Percentiles rank a stretch among this genome's conserved stretches.
Conservation (phyloP, 2,888 invertebrate genomes). For the Phoenoteleia sp. region DNA sequence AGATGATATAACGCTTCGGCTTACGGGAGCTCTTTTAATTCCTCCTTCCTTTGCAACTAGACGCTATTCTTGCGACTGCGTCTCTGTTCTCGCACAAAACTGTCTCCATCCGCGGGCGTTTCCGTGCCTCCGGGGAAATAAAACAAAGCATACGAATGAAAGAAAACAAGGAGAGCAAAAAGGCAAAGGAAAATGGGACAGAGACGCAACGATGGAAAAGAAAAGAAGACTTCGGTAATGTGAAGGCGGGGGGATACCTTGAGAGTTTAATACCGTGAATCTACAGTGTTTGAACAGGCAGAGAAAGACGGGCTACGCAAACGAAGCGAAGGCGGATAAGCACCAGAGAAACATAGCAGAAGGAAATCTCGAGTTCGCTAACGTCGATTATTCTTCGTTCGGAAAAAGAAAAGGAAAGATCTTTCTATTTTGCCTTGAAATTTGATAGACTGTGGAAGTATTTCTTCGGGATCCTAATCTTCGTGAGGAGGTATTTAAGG, state of each 20-base stretch:
- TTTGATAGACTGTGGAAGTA: constrained; percentile 53
- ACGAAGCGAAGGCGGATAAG: constrained; percentile 59
- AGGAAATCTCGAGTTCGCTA: constrained; percentile 57
- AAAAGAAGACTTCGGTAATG: constrained; percentile 45
- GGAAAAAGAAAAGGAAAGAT: constrained; percentile 43
- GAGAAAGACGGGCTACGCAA: constrained; percentile 67
- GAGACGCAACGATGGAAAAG: constrained; percentile 25
- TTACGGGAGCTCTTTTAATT: too few species aligned
- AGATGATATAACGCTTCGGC: constrained; percentile 36
- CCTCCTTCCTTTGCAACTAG: constrained; percentile 45
- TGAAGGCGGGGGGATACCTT: constrained; percentile 53
- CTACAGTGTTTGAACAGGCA: constrained; percentile 71
- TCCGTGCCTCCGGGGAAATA: constrained; percentile 71
- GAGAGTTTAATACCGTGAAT: constrained; percentile 71
- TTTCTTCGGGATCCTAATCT: constrained; percentile 42
- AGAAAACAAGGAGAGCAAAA: constrained; percentile 68
- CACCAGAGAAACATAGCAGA: constrained; percentile 30
- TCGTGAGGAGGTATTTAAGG: background rate
- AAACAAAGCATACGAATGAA: constrained; percentile 71
- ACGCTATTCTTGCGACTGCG: constrained; percentile 45
- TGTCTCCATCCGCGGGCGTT: constrained; percentile 69
- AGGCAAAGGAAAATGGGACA: constrained; percentile 46
- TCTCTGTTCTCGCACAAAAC: constrained; percentile 46
- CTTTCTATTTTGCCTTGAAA: constrained; percentile 47
- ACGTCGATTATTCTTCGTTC: constrained; percentile 67